Percentiles rank a stretch among this genome's conserved stretches.
Evolutionary conservation across 1,140 invertebrate genomes (phyloP).

Genomic region (Drosophila nasuta): DNA sequence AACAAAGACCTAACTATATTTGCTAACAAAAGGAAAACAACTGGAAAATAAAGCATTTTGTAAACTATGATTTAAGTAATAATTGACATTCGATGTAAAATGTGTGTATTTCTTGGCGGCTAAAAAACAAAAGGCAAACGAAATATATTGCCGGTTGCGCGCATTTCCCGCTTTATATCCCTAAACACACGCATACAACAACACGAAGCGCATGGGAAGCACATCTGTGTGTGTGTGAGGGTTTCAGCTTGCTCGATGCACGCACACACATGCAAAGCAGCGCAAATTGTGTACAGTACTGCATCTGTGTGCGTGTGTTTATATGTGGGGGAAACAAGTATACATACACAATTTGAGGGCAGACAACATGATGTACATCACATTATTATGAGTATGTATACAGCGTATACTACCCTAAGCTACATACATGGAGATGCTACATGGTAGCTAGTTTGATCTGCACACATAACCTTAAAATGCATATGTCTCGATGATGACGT

Average conservation of each 20-base stretch:
- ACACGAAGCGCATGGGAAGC: slow-evolving; percentile 1
- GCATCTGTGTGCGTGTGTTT: slow-evolving; percentile 26
- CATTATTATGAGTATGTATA: slow-evolving; percentile 17
- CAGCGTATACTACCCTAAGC: neutral
- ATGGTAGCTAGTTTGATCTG: slow-evolving; percentile 7
- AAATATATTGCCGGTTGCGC: slow-evolving; percentile 45
- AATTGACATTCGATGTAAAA: slow-evolving; percentile 1
- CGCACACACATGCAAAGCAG: slow-evolving; percentile 16
- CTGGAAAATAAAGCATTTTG: slow-evolving; percentile 76
- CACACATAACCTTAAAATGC: slow-evolving; percentile 41
- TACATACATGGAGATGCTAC: slow-evolving; percentile 12
- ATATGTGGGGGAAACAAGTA: slow-evolving; percentile 57
- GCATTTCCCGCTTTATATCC: slow-evolving; percentile 71
- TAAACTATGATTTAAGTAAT: slow-evolving; percentile 65
- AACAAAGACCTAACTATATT: slow-evolving; percentile 50
- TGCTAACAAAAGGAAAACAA: slow-evolving; percentile 39
- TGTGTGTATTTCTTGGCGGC: slow-evolving; percentile 35
- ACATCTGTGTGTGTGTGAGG: slow-evolving; percentile 23
- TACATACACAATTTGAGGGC: slow-evolving; percentile 63
- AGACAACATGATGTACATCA: slow-evolving; percentile 34
- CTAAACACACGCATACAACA: slow-evolving; percentile 10
- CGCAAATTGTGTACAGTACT: slow-evolving; percentile 35
- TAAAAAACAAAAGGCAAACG: slow-evolving; percentile 9
- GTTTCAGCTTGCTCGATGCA: slow-evolving; percentile 27
- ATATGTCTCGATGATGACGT: slow-evolving; percentile 36